Percentiles rank a stretch among this genome's conserved stretches.
Conservation (phyloP, 2,797 vertebrate species). For the Lycodopsis pacificus region DNA sequence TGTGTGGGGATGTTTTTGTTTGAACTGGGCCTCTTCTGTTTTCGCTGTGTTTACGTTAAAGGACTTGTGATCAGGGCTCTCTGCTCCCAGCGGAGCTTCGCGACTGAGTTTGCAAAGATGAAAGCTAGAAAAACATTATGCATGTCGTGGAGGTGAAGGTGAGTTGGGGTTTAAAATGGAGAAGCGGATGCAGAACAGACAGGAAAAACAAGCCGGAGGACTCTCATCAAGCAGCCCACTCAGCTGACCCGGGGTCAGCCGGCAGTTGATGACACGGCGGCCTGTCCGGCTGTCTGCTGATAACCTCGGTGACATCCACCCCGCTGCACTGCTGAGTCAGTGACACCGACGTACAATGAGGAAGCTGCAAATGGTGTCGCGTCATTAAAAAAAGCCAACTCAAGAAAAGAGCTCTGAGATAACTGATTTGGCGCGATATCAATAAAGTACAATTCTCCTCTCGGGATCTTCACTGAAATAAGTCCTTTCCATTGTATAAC, state of each 20-base stretch:
- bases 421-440: no score
- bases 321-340: conserved; percentile 46
- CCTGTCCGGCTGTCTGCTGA: conserved; percentile 46
- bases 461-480: no score
- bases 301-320: conserved; percentile 49
- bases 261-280: conserved; percentile 49
- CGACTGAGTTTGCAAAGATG: conserved; percentile 24
- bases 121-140: conserved; percentile 27
- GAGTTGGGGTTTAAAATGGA: conserved; percentile 46
- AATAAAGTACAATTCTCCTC: no score
- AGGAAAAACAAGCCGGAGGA: conserved; percentile 66
- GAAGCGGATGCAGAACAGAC: conserved; percentile 60
- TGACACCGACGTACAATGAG: conserved; percentile 2
- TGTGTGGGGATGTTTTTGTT: conserved; percentile 53
- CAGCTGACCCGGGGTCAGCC: conserved; percentile 68
- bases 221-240: conserved; percentile 60
- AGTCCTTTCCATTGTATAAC: neutral
- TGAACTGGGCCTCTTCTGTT: conserved; percentile 65
- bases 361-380: neutral
- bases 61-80: conserved; percentile 58
- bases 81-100: conserved; percentile 33
- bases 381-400: neutral
- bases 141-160: conserved; percentile 1
- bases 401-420: neutral
- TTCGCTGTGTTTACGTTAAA: conserved; percentile 61